phyloP scores from a whole-genome alignment of 2,888 invertebrate genomes.

The Dexiosoma caninum region DNA sequence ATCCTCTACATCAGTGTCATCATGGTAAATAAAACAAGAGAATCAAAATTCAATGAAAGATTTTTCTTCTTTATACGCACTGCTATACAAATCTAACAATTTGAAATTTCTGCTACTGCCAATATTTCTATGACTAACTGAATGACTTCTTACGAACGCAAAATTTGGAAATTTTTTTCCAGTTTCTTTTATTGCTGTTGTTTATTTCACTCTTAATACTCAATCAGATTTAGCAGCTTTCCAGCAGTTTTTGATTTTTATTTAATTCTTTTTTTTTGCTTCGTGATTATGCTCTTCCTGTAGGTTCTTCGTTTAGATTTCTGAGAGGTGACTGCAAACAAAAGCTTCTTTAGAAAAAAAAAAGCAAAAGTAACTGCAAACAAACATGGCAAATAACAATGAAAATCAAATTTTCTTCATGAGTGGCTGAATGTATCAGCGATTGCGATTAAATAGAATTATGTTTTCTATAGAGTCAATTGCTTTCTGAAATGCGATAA shows the following conservation, averaged over 20 bases:
- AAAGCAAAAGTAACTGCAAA: slow-evolving; percentile 40
- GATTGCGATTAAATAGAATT: slow-evolving; percentile 52
- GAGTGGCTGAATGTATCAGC: slow-evolving; percentile 54
- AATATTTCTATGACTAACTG: slow-evolving; percentile 39
- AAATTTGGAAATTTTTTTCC: no score
- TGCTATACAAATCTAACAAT: no score
- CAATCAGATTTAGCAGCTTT: neutral
- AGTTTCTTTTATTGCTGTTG: no score
- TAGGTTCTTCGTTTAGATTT: neutral
- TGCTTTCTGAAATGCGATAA: neutral
- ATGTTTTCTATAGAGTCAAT: neutral
- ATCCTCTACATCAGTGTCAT: no score
- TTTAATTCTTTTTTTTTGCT: neutral
- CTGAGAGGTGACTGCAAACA: slow-evolving; percentile 20
- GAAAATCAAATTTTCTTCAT: slow-evolving; percentile 67
- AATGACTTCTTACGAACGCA: neutral
- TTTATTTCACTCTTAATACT: neutral
- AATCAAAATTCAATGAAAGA: no score
- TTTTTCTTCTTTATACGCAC: no score
- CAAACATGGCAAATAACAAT: slow-evolving; percentile 61
- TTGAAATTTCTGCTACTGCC: slow-evolving; percentile 60
- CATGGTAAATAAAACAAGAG: no score
- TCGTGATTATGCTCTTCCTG: neutral
- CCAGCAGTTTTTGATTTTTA: no score
- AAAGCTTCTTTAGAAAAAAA: neutral